These are phyloP conservation scores for Zygaena filipendulae DNA, from an alignment of 2,888 invertebrate genomes.

Conservation along the genomic window DNA sequence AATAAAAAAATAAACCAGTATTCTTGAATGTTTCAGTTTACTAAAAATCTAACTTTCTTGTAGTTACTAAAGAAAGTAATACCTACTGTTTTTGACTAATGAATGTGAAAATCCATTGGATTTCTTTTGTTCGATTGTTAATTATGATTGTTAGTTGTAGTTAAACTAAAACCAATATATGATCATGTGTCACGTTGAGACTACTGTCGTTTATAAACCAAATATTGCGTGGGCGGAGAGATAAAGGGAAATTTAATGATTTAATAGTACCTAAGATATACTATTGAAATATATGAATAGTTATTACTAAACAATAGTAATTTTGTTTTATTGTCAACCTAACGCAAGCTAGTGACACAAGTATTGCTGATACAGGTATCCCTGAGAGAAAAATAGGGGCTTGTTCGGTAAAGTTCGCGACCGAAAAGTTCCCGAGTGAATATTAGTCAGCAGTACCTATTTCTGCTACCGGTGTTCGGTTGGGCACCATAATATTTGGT, in stretches of 20 bases:
- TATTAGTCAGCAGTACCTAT: too few species aligned
- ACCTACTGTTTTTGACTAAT: constrained; percentile 41
- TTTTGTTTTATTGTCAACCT: constrained; percentile 23
- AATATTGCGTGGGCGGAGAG: constrained; percentile 64
- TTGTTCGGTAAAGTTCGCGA: too few species aligned
- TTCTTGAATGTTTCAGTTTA: constrained; percentile 36
- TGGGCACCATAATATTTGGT: too few species aligned
- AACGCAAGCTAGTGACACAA: neutral
- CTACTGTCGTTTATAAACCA: constrained; percentile 40
- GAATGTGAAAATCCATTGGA: constrained; percentile 54
- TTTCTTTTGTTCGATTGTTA: constrained; percentile 50
- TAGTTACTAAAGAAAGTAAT: constrained; percentile 26
- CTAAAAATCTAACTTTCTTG: constrained; percentile 37
- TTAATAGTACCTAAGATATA: constrained; percentile 61
- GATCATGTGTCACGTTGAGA: constrained; percentile 62
- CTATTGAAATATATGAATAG: constrained; percentile 67
- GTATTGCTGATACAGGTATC: neutral
- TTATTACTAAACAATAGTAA: constrained; percentile 39
- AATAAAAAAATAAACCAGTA: constrained; percentile 31
- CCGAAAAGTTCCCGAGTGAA: too few species aligned
- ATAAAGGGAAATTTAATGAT: constrained; percentile 57
- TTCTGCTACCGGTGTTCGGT: too few species aligned
- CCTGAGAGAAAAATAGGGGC: too few species aligned
- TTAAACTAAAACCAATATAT: constrained; percentile 28
- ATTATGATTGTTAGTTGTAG: constrained; percentile 35